Evolutionary conservation across 2,113 vertebrate genomes (phyloP).

Genomic region (Hoplias malabaricus): DNA sequence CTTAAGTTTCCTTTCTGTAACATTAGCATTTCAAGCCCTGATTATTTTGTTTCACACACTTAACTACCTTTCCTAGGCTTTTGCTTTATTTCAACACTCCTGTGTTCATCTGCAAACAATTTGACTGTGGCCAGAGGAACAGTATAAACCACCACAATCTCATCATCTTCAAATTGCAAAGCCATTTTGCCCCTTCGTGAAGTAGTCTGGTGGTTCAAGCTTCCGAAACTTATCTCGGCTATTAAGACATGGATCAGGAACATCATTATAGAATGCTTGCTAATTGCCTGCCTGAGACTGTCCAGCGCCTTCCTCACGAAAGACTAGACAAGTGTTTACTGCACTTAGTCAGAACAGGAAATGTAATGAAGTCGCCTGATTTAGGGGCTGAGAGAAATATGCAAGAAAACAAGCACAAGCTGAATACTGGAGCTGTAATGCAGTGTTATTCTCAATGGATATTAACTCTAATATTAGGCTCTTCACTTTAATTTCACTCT

Average conservation of each 20-base stretch:
- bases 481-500: conserved; percentile 8
- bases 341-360: background rate
- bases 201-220: conserved; percentile 47
- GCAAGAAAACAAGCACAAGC: conserved; percentile 1
- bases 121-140: conserved; percentile 74
- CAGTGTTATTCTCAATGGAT: conserved; percentile 13
- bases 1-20: background rate
- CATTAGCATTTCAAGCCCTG: conserved; percentile 9
- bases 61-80: conserved; percentile 37
- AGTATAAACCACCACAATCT: conserved; percentile 68
- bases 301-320: conserved; percentile 1
- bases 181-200: conserved; percentile 65
- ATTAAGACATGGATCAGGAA: conserved; percentile 61
- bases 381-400: background rate
- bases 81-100: conserved; percentile 17
- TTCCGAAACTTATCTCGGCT: conserved; percentile 49
- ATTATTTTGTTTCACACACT: conserved; percentile 9
- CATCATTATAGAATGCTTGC: conserved; percentile 59
- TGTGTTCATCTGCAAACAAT: conserved; percentile 65
- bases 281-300: conserved; percentile 54
- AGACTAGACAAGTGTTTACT: background rate
- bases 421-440: conserved; percentile 4
- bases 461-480: conserved; percentile 15
- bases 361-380: background rate
- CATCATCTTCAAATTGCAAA: conserved; percentile 71